These are phyloP conservation scores for Monoplex corrugatus DNA, from an alignment of 2,888 invertebrate genomes.

Conservation along the genomic window DNA sequence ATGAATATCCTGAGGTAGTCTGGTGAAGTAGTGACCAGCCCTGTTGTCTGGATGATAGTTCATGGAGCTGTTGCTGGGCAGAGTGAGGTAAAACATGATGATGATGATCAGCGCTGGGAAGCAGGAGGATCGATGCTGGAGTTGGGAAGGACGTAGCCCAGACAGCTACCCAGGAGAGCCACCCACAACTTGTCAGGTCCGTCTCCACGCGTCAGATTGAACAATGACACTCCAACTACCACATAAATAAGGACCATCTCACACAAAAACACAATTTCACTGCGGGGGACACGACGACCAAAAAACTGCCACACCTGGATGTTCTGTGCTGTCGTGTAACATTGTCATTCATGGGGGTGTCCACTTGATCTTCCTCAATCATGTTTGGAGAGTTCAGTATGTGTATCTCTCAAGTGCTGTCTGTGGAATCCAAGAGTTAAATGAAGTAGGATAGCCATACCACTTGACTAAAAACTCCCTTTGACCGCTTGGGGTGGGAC, in stretches of 20 bases:
- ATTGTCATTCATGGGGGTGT: too few species aligned
- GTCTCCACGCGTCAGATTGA: slow-evolving; percentile 30
- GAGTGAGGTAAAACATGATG: slow-evolving; percentile 34
- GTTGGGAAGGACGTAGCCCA: slow-evolving; percentile 52
- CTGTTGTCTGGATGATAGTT: slow-evolving; percentile 16
- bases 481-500: neutral
- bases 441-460: slow-evolving; percentile 49
- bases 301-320: neutral
- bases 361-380: too few species aligned
- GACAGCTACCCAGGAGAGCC: slow-evolving; percentile 40
- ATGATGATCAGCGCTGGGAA: neutral
- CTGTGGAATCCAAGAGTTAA: slow-evolving; percentile 47
- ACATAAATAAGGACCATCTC: slow-evolving; percentile 5
- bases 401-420: neutral
- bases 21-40: slow-evolving; percentile 29
- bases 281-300: neutral
- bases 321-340: too few species aligned
- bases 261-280: slow-evolving; percentile 9
- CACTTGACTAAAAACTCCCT: slow-evolving; percentile 45
- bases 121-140: neutral
- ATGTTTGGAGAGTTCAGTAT: too few species aligned
- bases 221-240: neutral
- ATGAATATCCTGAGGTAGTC: too few species aligned
- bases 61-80: slow-evolving; percentile 27
- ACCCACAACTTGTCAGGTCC: slow-evolving; percentile 40